Conservation (phyloP, 2,888 invertebrate genomes). For the Sminthurinus aureus region DNA sequence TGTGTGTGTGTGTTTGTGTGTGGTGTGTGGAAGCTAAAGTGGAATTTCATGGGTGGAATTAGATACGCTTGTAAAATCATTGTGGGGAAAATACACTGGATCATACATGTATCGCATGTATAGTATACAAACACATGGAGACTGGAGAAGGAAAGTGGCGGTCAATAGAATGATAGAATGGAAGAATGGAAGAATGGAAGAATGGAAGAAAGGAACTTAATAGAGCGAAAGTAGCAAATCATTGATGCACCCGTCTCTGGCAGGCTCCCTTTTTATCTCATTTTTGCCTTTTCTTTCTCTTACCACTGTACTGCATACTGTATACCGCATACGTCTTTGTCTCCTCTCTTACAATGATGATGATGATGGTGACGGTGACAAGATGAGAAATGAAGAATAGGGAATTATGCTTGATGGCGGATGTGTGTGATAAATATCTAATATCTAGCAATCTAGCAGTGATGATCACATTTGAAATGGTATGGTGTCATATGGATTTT, state of each 20-base stretch:
- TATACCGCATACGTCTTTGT: not conserved
- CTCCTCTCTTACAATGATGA: not conserved
- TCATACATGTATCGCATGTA: too few species aligned
- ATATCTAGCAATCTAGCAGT: too few species aligned
- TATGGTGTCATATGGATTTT: too few species aligned
- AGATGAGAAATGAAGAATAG: too few species aligned
- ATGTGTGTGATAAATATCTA: too few species aligned
- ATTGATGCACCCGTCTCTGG: conserved; percentile 18
- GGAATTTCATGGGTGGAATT: not conserved
- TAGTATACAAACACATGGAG: not conserved
- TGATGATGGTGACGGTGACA: not conserved
- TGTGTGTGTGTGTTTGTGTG: not conserved
- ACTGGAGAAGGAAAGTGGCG: not conserved
- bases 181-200: not conserved
- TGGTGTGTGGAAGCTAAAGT: not conserved
- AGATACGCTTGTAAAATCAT: conserved; percentile 1
- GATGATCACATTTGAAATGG: too few species aligned
- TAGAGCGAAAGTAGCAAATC: conserved; percentile 23
- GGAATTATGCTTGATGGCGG: too few species aligned
- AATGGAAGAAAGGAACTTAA: not conserved
- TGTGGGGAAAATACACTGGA: not conserved
- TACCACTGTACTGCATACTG: too few species aligned
- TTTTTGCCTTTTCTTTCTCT: not conserved
- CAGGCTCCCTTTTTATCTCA: not conserved
- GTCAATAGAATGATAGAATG: conserved; percentile 2